Evolutionary conservation across 2,797 vertebrate genomes (phyloP).

Genomic region (Varecia variegata): DNA sequence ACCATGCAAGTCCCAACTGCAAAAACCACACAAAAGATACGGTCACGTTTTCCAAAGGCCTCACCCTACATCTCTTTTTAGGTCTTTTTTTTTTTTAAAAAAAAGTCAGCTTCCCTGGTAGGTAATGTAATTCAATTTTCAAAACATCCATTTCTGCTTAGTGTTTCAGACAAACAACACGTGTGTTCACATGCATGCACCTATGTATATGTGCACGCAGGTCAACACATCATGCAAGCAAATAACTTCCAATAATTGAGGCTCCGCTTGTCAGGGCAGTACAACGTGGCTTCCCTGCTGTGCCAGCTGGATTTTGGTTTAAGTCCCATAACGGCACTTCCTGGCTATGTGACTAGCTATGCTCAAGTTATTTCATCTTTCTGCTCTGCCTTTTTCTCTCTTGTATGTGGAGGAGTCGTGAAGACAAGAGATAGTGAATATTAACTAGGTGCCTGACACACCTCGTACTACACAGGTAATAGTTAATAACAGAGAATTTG

Average conservation of each 20-base stretch:
- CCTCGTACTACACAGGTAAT: no score
- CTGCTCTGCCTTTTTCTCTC: not conserved
- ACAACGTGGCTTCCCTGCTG: rapidly evolving
- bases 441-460: not conserved
- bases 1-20: not conserved
- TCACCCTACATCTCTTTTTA: not conserved
- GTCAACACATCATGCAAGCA: rapidly evolving
- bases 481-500: not conserved
- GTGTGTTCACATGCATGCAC: not conserved
- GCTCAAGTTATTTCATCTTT: rapidly evolving
- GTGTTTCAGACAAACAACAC: not conserved
- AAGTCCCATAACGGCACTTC: not conserved
- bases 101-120: not conserved
- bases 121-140: not conserved
- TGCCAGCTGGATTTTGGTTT: not conserved
- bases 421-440: not conserved
- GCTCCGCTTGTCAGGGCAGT: not conserved
- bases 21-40: not conserved
- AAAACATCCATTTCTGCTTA: not conserved
- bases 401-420: not conserved
- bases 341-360: no score
- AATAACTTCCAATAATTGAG: not conserved
- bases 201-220: not conserved
- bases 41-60: not conserved
- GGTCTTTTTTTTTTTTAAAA: not conserved